phyloP scores from a whole-genome alignment of 2,797 vertebrate species.

The Lepus oiostolus region DNA sequence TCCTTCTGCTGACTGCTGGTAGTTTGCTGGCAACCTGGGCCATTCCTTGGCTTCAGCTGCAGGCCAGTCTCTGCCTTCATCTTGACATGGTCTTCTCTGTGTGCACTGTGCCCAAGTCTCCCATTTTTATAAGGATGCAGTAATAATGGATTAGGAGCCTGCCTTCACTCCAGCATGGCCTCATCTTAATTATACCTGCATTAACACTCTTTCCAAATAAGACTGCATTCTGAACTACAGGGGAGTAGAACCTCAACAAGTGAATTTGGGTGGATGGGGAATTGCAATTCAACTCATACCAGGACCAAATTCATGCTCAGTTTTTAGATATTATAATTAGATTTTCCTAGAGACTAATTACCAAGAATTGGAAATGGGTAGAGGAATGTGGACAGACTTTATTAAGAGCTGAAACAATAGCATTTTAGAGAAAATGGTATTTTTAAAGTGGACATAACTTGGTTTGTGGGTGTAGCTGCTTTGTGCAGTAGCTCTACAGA shows the following conservation, averaged over 20 bases:
- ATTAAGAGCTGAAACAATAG: neutral
- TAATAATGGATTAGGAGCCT: neutral
- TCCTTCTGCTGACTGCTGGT: neutral
- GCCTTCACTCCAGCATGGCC: neutral
- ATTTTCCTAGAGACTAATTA: constrained; percentile 21
- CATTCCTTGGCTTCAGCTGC: neutral
- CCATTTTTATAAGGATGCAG: neutral
- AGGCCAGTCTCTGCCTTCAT: neutral
- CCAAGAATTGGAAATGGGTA: constrained; percentile 2
- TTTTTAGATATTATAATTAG: neutral
- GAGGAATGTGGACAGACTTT: neutral
- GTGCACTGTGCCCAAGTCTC: neutral
- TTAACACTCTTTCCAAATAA: neutral
- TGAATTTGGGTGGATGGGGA: neutral
- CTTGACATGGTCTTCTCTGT: neutral
- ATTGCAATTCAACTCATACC: neutral
- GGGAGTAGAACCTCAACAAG: neutral
- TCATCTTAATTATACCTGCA: neutral
- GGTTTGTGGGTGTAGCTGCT: neutral
- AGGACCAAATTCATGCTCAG: neutral
- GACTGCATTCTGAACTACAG: neutral
- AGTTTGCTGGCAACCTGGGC: neutral
- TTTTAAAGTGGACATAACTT: neutral
- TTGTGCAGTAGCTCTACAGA: neutral
- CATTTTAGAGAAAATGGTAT: neutral